Conservation (phyloP, 2,797 vertebrate species). For the Myripristis murdjan region DNA sequence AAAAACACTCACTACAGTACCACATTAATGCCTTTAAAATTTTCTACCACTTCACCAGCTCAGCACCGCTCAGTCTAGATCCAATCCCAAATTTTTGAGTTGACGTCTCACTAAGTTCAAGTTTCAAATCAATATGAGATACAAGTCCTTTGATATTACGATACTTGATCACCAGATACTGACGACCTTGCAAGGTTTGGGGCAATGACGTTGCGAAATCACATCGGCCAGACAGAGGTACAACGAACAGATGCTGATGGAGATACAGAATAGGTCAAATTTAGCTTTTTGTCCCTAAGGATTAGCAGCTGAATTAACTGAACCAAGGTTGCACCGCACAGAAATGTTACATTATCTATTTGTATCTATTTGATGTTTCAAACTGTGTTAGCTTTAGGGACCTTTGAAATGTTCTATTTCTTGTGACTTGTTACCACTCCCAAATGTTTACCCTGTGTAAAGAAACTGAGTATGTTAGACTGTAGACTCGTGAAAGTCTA, state of each 20-base stretch:
- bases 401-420: slow-evolving; percentile 24
- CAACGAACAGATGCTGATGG: neutral
- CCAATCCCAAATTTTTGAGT: slow-evolving; percentile 23
- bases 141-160: neutral
- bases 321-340: slow-evolving; percentile 18
- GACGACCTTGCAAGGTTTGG: neutral
- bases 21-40: slow-evolving; percentile 69
- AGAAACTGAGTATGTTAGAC: neutral
- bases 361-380: slow-evolving; percentile 42
- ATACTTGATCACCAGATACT: neutral
- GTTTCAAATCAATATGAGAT: slow-evolving; percentile 10
- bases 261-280: neutral
- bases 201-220: slow-evolving; percentile 6
- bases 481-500: slow-evolving; percentile 30
- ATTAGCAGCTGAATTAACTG: neutral
- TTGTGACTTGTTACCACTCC: slow-evolving; percentile 19
- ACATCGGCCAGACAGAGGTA: neutral
- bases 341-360: slow-evolving; percentile 23
- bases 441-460: neutral
- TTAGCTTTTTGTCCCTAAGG: slow-evolving; percentile 2
- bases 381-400: slow-evolving; percentile 17
- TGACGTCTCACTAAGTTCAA: slow-evolving; percentile 6
- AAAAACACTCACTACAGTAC: too few species aligned
- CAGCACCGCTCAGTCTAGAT: slow-evolving; percentile 7
- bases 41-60: slow-evolving; percentile 69